These are phyloP conservation scores for Muntiacus reevesi DNA, from an alignment of 2,113 vertebrate species.

Conservation along the genomic window DNA sequence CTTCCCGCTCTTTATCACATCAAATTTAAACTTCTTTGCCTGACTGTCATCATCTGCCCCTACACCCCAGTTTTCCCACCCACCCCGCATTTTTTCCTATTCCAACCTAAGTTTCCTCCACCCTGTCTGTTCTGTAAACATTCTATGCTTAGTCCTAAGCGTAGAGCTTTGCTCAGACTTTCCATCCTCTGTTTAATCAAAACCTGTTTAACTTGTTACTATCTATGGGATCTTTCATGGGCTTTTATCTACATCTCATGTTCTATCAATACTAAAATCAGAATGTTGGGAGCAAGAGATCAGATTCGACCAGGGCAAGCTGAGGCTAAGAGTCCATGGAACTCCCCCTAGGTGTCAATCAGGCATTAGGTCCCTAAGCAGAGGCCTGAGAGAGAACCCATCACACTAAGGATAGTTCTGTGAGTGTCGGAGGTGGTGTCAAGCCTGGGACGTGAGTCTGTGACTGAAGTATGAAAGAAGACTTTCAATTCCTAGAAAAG, in stretches of 20 bases:
- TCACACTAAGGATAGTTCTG: neutral
- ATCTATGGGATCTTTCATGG: neutral
- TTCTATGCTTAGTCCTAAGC: neutral
- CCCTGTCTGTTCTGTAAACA: neutral
- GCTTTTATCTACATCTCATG: neutral
- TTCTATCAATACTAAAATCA: neutral
- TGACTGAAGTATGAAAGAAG: neutral
- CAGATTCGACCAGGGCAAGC: neutral
- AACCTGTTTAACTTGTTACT: neutral
- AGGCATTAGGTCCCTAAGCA: neutral
- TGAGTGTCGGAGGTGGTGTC: neutral
- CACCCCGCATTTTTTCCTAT: neutral
- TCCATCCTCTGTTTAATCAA: neutral
- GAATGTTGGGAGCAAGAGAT: neutral
- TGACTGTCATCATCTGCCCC: neutral
- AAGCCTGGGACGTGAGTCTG: neutral
- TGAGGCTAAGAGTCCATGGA: neutral
- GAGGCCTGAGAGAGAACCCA: neutral
- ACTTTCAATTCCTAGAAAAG: neutral
- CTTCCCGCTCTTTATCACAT: neutral
- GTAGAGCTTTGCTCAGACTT: neutral
- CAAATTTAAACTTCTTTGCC: conserved; percentile 2
- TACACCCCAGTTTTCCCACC: neutral
- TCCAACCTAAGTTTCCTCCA: neutral
- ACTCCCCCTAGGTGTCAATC: neutral